Evolutionary conservation across 2,113 vertebrate genomes (phyloP).

Genomic region (Sander vitreus): DNA sequence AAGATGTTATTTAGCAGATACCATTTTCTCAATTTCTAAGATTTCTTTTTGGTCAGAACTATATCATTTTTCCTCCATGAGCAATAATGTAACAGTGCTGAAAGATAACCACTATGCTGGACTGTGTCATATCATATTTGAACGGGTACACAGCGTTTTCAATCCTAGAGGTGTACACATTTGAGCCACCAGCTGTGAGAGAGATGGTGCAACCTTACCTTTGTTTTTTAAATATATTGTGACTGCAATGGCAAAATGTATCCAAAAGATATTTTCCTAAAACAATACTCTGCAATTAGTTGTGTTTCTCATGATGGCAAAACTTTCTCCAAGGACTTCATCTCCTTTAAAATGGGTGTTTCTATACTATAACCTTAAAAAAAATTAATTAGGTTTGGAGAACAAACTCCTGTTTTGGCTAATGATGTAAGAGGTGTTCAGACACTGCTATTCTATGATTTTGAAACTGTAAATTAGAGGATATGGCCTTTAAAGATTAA

Average conservation of each 20-base stretch:
- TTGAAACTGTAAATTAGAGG: constrained; percentile 63
- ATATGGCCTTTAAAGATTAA: constrained; percentile 74
- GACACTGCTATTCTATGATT: constrained; percentile 59
- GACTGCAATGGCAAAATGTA: constrained; percentile 15
- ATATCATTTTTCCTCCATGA: constrained; percentile 43
- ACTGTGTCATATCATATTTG: constrained; percentile 53
- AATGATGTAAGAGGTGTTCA: constrained; percentile 63
- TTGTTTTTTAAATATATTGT: constrained; percentile 34
- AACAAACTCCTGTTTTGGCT: constrained; percentile 42
- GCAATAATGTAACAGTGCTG: constrained; percentile 40
- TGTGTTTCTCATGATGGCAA: constrained; percentile 29
- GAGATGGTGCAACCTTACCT: constrained; percentile 31
- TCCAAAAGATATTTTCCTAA: constrained; percentile 22
- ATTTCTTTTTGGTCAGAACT: constrained; percentile 31
- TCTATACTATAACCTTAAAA: background rate
- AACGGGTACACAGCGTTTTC: constrained; percentile 40
- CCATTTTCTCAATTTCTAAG: constrained; percentile 49
- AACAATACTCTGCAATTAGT: constrained; percentile 43
- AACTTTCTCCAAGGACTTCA: constrained; percentile 6
- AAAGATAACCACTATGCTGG: constrained; percentile 51
- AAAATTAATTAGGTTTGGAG: constrained; percentile 35
- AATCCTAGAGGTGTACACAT: constrained; percentile 43
- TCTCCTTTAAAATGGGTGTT: constrained; percentile 5
- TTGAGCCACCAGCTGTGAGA: constrained; percentile 54
- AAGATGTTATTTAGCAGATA: constrained; percentile 44